Evolutionary conservation across 2,888 invertebrate species (phyloP).

Genomic region (Pheosia gnoma): DNA sequence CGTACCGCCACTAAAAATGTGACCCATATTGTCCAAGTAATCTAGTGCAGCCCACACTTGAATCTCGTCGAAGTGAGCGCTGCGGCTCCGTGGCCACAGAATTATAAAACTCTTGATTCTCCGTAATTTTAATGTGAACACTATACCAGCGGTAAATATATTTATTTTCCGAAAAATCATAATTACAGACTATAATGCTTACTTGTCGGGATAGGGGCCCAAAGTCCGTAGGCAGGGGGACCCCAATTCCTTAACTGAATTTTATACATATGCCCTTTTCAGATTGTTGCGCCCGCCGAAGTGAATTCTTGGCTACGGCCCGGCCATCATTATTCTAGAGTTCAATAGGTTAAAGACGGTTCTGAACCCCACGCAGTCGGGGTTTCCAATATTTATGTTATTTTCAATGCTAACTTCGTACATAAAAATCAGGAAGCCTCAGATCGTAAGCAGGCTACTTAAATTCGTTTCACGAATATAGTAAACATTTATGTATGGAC

Average conservation of each 20-base stretch:
- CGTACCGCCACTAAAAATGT: conserved; percentile 44
- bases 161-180: no score
- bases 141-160: not conserved
- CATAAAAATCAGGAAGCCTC: not conserved
- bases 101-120: conserved; percentile 37
- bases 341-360: no score
- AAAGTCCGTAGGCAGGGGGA: no score
- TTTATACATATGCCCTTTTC: no score
- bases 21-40: conserved; percentile 56
- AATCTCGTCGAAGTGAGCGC: conserved; percentile 39
- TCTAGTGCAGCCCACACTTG: conserved; percentile 59
- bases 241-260: no score
- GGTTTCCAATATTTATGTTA: not conserved
- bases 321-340: no score
- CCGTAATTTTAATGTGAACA: conserved; percentile 7
- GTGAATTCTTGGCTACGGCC: no score
- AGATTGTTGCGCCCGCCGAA: no score
- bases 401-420: not conserved
- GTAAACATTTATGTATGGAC: not conserved
- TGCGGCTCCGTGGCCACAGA: conserved; percentile 22
- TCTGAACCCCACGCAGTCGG: no score
- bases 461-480: conserved; percentile 1
- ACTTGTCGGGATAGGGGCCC: no score
- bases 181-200: no score
- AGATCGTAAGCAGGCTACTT: not conserved